Evolutionary conservation across 1,140 invertebrate genomes (phyloP).

Genomic region (Penaeus indicus): DNA sequence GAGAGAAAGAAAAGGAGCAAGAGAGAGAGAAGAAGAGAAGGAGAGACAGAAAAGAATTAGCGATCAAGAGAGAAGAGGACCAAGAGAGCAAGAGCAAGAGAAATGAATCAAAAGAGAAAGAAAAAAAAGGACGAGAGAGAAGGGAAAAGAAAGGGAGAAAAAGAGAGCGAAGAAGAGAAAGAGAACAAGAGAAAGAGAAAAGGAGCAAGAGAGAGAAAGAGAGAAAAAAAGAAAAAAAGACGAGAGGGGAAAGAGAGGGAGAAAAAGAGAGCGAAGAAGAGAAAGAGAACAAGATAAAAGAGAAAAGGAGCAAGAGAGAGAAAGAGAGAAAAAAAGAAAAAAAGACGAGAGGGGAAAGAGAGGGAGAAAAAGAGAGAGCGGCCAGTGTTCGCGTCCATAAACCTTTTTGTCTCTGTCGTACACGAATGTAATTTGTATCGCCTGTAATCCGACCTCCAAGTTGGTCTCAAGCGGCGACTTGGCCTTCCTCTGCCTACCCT

Average conservation of each 20-base stretch:
- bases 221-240: neutral
- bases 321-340: neutral
- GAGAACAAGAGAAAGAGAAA: too few species aligned
- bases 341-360: neutral
- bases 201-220: neutral
- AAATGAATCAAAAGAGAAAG: neutral
- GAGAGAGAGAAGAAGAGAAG: neutral
- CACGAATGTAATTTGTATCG: too few species aligned
- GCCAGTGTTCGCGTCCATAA: neutral
- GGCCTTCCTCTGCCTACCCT: too few species aligned
- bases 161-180: too few species aligned
- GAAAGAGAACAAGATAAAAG: neutral
- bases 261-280: neutral
- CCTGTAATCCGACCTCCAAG: too few species aligned
- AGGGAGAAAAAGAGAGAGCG: conserved; percentile 5
- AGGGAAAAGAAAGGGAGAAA: too few species aligned
- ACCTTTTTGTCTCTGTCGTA: too few species aligned
- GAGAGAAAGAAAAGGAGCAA: too few species aligned
- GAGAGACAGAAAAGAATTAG: too few species aligned
- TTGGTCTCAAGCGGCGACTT: too few species aligned
- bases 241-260: neutral
- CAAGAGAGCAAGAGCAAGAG: neutral
- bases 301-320: neutral
- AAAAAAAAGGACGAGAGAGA: neutral
- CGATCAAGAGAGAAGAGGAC: neutral